A percentile compares a stretch with the other conserved stretches of the same genome.
phyloP scores from a whole-genome alignment of 2,888 invertebrate genomes.

The Parapristionchus giblindavisi region DNA sequence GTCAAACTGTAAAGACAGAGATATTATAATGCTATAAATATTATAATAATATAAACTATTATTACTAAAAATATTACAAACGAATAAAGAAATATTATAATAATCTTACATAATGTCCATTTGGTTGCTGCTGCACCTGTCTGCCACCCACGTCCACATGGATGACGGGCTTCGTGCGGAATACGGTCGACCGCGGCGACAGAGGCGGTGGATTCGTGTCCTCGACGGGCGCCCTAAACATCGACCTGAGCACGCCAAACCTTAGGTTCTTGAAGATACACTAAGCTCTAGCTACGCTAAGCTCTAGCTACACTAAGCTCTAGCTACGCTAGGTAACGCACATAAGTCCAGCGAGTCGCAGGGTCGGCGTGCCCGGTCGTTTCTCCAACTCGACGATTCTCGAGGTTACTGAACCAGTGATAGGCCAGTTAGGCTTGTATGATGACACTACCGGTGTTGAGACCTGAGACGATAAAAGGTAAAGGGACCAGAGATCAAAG shows the following conservation, averaged over 20 bases:
- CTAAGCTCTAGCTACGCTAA: background rate
- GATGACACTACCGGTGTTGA: background rate
- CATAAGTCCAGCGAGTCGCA: slow-evolving; percentile 33
- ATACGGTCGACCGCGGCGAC: slow-evolving; percentile 66
- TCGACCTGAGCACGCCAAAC: slow-evolving; percentile 10
- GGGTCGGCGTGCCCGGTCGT: slow-evolving; percentile 59
- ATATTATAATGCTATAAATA: no score
- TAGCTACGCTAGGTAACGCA: background rate
- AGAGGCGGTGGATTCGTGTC: slow-evolving; percentile 44
- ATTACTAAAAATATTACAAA: no score
- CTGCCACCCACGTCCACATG: slow-evolving; percentile 57
- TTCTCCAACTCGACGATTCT: slow-evolving; percentile 65
- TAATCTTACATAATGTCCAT: no score
- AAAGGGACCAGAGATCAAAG: background rate
- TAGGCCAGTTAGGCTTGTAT: slow-evolving; percentile 60
- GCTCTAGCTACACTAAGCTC: background rate
- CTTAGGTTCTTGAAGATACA: background rate
- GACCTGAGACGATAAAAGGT: background rate
- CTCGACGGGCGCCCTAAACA: slow-evolving; percentile 20
- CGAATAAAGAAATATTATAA: no score
- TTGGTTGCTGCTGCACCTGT: slow-evolving; percentile 35
- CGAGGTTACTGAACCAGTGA: slow-evolving; percentile 63
- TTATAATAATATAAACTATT: no score
- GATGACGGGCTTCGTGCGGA: slow-evolving; percentile 66
- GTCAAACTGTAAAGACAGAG: no score